Evolutionary conservation across 2,113 vertebrate species (phyloP), one percentile per base, ranked within the genome.

Genomic region (Sylvietta virens): DNA sequence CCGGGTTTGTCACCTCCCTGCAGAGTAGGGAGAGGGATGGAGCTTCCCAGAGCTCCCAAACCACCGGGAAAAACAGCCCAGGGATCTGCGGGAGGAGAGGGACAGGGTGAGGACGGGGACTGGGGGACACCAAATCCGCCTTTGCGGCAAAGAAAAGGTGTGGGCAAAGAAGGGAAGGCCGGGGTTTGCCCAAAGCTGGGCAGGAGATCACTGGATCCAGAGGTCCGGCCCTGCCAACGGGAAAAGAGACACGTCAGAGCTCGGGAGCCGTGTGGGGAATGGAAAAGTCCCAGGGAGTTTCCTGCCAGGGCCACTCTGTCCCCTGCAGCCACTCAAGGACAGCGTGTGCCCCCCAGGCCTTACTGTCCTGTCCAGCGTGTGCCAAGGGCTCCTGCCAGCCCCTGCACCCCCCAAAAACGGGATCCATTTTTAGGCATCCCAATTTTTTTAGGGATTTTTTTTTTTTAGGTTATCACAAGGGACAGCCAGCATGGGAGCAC

Each of bases 281-380:
- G 96, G 95, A 95, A 95, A 93, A 96, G 79, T 90, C 95, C 92
- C 86, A 64, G 31, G 16, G 80, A 71, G 26, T 2, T 77, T 57
- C 82, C 72, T 91, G 95, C 92, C 92, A 91, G 80, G 64, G 5
- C 60, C 1, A 3, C 27, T 0, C 26, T 42, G 66, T 78, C 40
- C 66, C 85, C 51, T 67, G 47, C 73, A 15, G 42, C 0, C 6
- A 37, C n/a, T 21, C 78, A 80, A 76, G 94, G 88, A 88, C 92
- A 93, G 23, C 0, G 0, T 3, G 15, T 94, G 62, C 45, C 56
- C 48, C 33, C 23, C 19, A 5, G 37, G 39, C 51, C 31, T 23
- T 9, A 1, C 27, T 2, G 11, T 16, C 47, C 56, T 9, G 37
- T 3, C 28, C 54, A 11, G 76, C 0, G 0, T 3, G 3, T 74